Percentiles rank a stretch among this genome's conserved stretches.
Evolutionary conservation across 2,888 invertebrate species (phyloP).

Genomic region (Tholera decimalis): DNA sequence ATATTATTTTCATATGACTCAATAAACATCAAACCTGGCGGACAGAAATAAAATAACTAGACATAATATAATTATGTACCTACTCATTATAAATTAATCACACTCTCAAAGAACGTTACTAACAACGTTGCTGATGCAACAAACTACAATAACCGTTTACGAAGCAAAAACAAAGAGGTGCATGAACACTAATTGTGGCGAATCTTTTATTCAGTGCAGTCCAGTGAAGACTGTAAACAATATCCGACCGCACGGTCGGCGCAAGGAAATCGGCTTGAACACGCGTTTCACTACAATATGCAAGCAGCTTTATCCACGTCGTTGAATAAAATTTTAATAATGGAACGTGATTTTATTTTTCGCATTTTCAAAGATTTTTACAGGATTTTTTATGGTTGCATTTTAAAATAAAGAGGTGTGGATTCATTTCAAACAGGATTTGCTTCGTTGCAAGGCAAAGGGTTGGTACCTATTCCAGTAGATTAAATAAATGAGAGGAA

Average conservation of each 20-base stretch:
- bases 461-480: too few species aligned
- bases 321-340: constrained; percentile 60
- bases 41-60: background rate
- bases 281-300: constrained; percentile 53
- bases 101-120: constrained; percentile 16
- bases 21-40: background rate
- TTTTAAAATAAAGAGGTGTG: background rate
- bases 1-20: too few species aligned
- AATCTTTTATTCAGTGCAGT: constrained; percentile 70
- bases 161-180: constrained; percentile 46
- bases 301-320: constrained; percentile 37
- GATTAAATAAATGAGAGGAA: background rate
- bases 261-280: constrained; percentile 52
- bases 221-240: constrained; percentile 54
- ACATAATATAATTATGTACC: too few species aligned
- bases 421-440: background rate
- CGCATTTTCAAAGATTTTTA: constrained; percentile 22
- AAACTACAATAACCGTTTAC: constrained; percentile 28
- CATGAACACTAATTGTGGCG: constrained; percentile 65
- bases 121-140: constrained; percentile 14
- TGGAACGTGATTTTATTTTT: constrained; percentile 32
- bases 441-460: background rate
- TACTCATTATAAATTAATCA: constrained; percentile 5
- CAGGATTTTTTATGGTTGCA: constrained; percentile 5
- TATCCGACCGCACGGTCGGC: constrained; percentile 62